Evolutionary conservation across 2,888 invertebrate species (phyloP).

Genomic region (Caenorhabditis panamensis): DNA sequence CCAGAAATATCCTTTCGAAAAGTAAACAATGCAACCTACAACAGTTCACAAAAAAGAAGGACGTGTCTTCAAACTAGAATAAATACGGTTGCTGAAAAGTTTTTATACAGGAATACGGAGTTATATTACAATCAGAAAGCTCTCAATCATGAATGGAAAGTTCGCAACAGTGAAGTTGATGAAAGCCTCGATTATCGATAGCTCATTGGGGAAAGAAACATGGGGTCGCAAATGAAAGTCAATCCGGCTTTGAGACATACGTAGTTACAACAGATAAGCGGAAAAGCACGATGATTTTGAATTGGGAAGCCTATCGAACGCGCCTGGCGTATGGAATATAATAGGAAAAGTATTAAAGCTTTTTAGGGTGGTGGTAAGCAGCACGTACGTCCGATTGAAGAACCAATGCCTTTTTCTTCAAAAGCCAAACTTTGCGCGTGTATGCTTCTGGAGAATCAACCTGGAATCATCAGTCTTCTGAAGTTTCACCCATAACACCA

Average conservation of each 20-base stretch:
- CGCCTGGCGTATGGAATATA: constrained; percentile 21
- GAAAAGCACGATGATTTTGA: neutral
- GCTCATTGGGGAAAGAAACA: constrained; percentile 24
- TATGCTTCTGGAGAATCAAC: constrained; percentile 28
- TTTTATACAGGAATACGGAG: neutral
- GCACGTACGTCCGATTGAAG: constrained; percentile 44
- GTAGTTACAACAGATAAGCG: neutral
- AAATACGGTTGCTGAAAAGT: too few species aligned
- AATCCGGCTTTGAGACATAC: neutral
- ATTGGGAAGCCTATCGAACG: neutral
- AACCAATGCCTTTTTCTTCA: constrained; percentile 35
- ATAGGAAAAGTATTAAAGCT: constrained; percentile 17
- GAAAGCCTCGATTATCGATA: neutral
- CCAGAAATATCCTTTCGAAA: too few species aligned
- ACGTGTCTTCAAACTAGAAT: too few species aligned
- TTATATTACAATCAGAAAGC: neutral
- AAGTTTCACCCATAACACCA: too few species aligned
- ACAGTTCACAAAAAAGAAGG: too few species aligned
- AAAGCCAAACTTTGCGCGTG: constrained; percentile 50
- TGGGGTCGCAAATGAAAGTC: constrained; percentile 19
- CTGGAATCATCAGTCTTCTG: constrained; percentile 36
- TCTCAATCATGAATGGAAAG: neutral
- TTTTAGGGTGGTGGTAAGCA: constrained; percentile 36
- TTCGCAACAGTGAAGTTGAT: neutral
- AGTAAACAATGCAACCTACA: too few species aligned